phyloP scores from a whole-genome alignment of 1,140 invertebrate genomes.

The Pseudomyrmex pallidus region DNA sequence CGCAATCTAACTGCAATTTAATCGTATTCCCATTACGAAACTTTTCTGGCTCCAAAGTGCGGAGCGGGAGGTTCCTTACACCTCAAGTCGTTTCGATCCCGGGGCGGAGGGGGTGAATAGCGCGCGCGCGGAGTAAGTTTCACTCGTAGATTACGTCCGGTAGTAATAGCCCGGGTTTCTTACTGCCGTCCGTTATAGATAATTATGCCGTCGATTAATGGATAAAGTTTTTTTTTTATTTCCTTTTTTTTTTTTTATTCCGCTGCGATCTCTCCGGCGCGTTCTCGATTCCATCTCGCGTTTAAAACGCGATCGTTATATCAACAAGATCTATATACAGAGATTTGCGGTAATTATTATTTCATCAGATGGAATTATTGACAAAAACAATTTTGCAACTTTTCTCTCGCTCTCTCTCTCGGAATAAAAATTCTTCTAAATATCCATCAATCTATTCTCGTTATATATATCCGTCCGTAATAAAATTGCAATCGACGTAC shows the following conservation, averaged over 20 bases:
- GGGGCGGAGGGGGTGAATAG: neutral
- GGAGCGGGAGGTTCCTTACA: conserved; percentile 55
- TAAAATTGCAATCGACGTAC: neutral
- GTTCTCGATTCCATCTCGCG: neutral
- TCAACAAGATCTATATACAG: no score
- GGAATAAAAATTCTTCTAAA: conserved; percentile 6
- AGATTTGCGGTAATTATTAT: neutral
- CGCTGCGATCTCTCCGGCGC: neutral
- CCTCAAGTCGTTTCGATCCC: conserved; percentile 51
- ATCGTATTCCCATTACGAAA: conserved; percentile 61
- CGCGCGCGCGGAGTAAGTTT: conserved; percentile 36
- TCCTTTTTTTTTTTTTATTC: no score
- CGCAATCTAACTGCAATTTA: conserved; percentile 59
- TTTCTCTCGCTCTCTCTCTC: neutral
- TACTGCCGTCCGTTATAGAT: conserved; percentile 48
- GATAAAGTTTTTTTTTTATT: no score
- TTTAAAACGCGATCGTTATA: no score
- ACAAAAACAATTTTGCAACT: no score
- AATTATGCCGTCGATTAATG: conserved; percentile 49
- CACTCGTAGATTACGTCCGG: conserved; percentile 48
- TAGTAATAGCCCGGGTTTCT: conserved; percentile 46
- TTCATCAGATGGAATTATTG: no score
- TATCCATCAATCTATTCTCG: neutral
- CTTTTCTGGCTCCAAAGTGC: conserved; percentile 55
- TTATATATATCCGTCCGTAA: neutral